A percentile compares a stretch with the other conserved stretches of the same genome.
Evolutionary conservation across 2,888 invertebrate genomes (phyloP).

Genomic region (Leptinotarsa peninsularis): DNA sequence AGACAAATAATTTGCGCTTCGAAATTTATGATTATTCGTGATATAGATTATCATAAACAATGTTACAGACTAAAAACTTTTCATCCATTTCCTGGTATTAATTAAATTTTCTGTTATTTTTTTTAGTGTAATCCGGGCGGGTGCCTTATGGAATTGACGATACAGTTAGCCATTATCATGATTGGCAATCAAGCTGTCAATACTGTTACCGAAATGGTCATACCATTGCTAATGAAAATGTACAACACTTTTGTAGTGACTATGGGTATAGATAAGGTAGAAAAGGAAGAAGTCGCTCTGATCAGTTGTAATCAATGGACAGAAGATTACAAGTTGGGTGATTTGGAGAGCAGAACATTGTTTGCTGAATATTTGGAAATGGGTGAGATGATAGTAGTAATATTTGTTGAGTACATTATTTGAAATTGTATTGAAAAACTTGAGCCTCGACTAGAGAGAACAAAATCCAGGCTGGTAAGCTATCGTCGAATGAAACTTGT

Average conservation of each 20-base stretch:
- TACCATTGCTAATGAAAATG: slow-evolving; percentile 74
- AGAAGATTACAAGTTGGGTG: slow-evolving; percentile 77
- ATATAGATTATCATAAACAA: too few species aligned
- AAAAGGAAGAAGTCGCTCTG: slow-evolving; percentile 61
- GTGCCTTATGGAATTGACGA: slow-evolving; percentile 86
- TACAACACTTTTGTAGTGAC: slow-evolving; percentile 67
- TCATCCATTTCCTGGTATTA: not conserved
- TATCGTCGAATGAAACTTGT: too few species aligned
- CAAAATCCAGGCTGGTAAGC: too few species aligned
- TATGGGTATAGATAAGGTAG: slow-evolving; percentile 66
- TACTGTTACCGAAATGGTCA: slow-evolving; percentile 80
- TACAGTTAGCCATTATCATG: slow-evolving; percentile 88
- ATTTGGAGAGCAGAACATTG: slow-evolving; percentile 75
- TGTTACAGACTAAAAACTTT: too few species aligned
- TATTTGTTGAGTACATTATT: not conserved
- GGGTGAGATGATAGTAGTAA: slow-evolving; percentile 69
- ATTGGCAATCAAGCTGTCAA: slow-evolving; percentile 87
- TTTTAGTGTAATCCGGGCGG: slow-evolving; percentile 84
- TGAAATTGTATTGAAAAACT: too few species aligned
- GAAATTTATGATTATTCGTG: too few species aligned
- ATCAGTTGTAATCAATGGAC: slow-evolving; percentile 78
- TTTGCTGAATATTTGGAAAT: slow-evolving; percentile 89
- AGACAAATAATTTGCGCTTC: too few species aligned
- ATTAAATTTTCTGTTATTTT: slow-evolving; percentile 21
- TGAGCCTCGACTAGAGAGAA: too few species aligned